phyloP scores from a whole-genome alignment of 1,140 invertebrate genomes.

The Scaptomyza graminum region DNA sequence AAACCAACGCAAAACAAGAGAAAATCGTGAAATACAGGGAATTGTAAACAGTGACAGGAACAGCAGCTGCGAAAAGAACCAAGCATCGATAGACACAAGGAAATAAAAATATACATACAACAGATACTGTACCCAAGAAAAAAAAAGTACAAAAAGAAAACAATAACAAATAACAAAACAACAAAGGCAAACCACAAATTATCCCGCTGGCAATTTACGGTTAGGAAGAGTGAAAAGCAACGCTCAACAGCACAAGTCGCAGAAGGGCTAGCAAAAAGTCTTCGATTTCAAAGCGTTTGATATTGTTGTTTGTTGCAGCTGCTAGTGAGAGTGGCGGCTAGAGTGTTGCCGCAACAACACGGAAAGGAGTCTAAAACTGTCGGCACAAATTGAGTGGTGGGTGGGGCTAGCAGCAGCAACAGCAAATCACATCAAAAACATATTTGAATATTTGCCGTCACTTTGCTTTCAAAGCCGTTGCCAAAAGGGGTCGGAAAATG shows the following conservation, averaged over 20 bases:
- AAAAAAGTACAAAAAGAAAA: slow-evolving; percentile 1
- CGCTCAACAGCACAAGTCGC: slow-evolving; percentile 24
- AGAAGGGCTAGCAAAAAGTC: slow-evolving; percentile 50
- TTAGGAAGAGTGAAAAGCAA: slow-evolving; percentile 65
- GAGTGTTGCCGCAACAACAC: slow-evolving; percentile 73
- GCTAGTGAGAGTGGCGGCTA: slow-evolving; percentile 57
- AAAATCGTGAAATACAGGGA: neutral
- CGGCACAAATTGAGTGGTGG: slow-evolving; percentile 71
- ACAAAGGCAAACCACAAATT: slow-evolving; percentile 67
- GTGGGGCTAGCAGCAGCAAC: slow-evolving; percentile 41
- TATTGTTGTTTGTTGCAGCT: slow-evolving; percentile 51
- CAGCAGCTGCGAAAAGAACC: slow-evolving; percentile 21
- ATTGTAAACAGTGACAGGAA: slow-evolving; percentile 57
- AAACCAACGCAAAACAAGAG: slow-evolving; percentile 11
- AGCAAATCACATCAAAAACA: slow-evolving; percentile 82
- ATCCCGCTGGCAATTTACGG: slow-evolving; percentile 76
- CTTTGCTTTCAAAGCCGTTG: slow-evolving; percentile 62
- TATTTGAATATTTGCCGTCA: slow-evolving; percentile 82
- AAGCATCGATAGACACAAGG: slow-evolving; percentile 53
- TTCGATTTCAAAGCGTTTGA: slow-evolving; percentile 77
- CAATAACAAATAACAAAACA: slow-evolving; percentile 20
- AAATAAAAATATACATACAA: slow-evolving; percentile 47
- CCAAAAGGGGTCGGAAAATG: neutral
- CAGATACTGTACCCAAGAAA: slow-evolving; percentile 36
- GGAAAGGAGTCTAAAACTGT: slow-evolving; percentile 59